These are phyloP conservation scores for Characodon lateralis DNA, from an alignment of 2,797 vertebrate species.

Conservation along the genomic window DNA sequence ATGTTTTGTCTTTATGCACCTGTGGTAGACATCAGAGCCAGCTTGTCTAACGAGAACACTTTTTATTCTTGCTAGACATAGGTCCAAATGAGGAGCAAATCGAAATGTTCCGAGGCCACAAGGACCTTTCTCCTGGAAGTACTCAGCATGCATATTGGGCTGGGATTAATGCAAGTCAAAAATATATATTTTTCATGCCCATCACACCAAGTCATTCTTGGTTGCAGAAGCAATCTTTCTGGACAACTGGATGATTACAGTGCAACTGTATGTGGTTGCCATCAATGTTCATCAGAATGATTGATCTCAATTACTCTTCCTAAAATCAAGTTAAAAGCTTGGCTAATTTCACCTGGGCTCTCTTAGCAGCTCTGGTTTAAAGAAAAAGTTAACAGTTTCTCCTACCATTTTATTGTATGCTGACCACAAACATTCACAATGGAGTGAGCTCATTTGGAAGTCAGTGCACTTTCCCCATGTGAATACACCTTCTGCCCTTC, in stretches of 20 bases:
- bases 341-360: neutral
- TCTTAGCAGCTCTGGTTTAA: constrained; percentile 20
- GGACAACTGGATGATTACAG: neutral
- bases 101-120: neutral
- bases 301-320: neutral
- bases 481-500: constrained; percentile 64
- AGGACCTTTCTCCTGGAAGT: neutral
- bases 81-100: neutral
- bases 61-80: neutral
- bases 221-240: neutral
- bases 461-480: constrained; percentile 75
- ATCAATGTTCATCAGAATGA: neutral
- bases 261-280: neutral
- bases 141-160: neutral
- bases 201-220: neutral
- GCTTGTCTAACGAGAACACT: neutral
- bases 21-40: neutral
- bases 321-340: constrained; percentile 14
- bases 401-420: constrained; percentile 13
- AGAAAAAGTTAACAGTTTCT: constrained; percentile 10
- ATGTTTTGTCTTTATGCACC: neutral
- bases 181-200: neutral
- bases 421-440: constrained; percentile 43
- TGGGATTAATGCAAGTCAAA: neutral
- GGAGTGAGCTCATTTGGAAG: constrained; percentile 79